Evolutionary conservation across 1,140 invertebrate species (phyloP), one percentile per base, ranked within the genome.

Genomic region (Amphibalanus amphitrite): DNA sequence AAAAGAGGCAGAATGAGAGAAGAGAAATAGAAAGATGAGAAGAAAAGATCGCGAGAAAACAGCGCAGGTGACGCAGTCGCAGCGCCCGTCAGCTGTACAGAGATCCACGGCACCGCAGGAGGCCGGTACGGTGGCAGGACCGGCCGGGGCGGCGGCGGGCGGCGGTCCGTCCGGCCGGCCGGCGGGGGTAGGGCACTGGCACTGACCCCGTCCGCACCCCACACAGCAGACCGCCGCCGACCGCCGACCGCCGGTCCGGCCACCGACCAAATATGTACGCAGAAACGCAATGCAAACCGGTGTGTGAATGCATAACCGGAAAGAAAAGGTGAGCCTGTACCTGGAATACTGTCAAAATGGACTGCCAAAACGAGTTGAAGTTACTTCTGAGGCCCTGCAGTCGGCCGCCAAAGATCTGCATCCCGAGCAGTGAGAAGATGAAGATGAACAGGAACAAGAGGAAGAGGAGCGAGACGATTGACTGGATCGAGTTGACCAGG

Each of bases 291-390:
- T 59, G 17, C 47, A 59, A 23, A 59, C 10, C 17, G 10, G 47
- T 13, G 47, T 59, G 47, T 59, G 47, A 59, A 20, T 20, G 47
- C 47, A 59, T 59, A 23, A 59, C 47, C 1, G 72, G 20, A 69
- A 59, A 59, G 20, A 47, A 17, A 10, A 28, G 29, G 33, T 71
- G 64, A 28, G 29, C 26, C 65, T 70, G 40, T 82, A 94, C 94
- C 86, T 99, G 97, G 85, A 99, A 99, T 4, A 99, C 96, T 69
- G 97, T 99, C 69, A 99, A 85, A 76, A 99, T 83, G 78, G 95
- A 95, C 80, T 98, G 95, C 86, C 93, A 94, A 81, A 99, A 99
- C 75, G 91, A 93, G 83, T 99, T 95, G 83, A 99, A 99, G 83
- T 99, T 98, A 77, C 94, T 85, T 47, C 93, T 91, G 79, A 95